Base-by-base conservation (phyloP, 2,888 invertebrate genomes). In the Gastracanthus pulcherrimus region DNA sequence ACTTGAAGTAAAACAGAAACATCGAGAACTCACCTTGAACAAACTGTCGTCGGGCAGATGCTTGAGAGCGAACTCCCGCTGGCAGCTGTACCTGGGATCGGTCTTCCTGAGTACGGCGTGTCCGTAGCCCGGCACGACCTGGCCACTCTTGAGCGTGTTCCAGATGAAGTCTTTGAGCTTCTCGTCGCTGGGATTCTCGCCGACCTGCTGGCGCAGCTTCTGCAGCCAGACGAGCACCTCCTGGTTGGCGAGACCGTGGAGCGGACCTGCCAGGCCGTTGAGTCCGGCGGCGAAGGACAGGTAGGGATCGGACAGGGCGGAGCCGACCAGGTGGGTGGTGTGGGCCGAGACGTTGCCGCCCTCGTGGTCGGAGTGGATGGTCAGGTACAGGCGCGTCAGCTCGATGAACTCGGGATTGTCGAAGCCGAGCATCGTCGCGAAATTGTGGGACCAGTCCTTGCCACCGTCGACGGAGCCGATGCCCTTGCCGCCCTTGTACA, bases 341-440 rank as follows among this genome's bases (percentile, higher is more conserved):
- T 98, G 98, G 2, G 98, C 98, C 9, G 97, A 98, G 6, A 99
- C 98, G 91, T 98, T 98, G 86, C 98, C 98, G 86, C 98, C 98
- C 92, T 98, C 98, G 92, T 98, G 98, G 92, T 98, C 98, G 84
- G 93, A 93, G 94, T 98, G 98, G 88, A 98, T 98, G 81, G 98
- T 97, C 85, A 98, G 94, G 92, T 98, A 98, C 41, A 98, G 93
- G 78, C 98, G 94, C 96, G 98, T 96, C 74, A 98, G 94, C 92
- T 98, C 98, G 67, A 96, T 95, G 92, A 98, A 98, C 87, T 94
- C 90, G 3, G 95, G 93, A 89, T 97, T 94, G 85, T 97, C 95
- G 92, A 96, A 98, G 80, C 98, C 98, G 84, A 99, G 94, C 98
- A 98, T 98, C 86, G 94, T 94, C 85, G 96, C 94, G 92, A 98